phyloP scores from a whole-genome alignment of 2,797 vertebrate species.

The Thamnophis elegans region DNA sequence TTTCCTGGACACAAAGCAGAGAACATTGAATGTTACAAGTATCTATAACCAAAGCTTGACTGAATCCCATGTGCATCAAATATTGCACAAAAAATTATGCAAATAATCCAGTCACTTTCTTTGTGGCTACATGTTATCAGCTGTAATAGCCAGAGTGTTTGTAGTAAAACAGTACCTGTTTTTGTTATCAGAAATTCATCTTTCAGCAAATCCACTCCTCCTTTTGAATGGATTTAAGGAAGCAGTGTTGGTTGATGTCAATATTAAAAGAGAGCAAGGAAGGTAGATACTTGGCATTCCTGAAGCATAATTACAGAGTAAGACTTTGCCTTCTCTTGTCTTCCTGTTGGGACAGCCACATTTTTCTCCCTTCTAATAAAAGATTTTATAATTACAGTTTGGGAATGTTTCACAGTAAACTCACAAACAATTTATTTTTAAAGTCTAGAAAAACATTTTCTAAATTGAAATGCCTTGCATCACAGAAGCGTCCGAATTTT shows the following conservation, averaged over 20 bases:
- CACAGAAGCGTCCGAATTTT: constrained; percentile 21
- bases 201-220: constrained; percentile 9
- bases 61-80: background rate
- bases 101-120: constrained; percentile 26
- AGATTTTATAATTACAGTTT: constrained; percentile 43
- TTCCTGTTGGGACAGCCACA: constrained; percentile 36
- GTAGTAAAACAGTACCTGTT: background rate
- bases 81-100: background rate
- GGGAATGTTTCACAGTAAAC: constrained; percentile 46
- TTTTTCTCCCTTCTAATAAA: constrained; percentile 41
- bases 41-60: background rate
- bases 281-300: background rate
- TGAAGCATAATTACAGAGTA: constrained; percentile 32
- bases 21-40: constrained; percentile 20
- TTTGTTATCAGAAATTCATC: constrained; percentile 8
- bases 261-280: constrained; percentile 18
- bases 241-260: background rate
- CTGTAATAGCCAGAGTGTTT: background rate
- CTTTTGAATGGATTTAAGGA: constrained; percentile 5
- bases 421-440: constrained; percentile 52
- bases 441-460: constrained; percentile 43
- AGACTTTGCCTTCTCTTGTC: constrained; percentile 6
- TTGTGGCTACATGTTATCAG: constrained; percentile 20
- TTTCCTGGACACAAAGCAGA: constrained; percentile 33
- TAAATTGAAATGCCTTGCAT: constrained; percentile 32